Evolutionary conservation across 1,140 invertebrate species (phyloP).

Genomic region (Trichonephila inaurata): DNA sequence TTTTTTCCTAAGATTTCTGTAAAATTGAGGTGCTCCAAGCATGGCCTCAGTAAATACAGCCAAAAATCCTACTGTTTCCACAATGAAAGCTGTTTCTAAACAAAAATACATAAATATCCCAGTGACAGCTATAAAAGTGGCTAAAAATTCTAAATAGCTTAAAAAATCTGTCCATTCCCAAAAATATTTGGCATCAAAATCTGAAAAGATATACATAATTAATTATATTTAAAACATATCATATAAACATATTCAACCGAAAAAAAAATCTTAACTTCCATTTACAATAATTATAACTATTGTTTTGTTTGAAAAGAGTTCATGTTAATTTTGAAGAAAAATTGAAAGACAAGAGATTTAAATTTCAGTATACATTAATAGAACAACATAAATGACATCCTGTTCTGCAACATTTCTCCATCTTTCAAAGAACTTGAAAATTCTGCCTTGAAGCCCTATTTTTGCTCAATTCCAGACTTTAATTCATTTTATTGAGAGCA

Average conservation of each 20-base stretch:
- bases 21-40: slow-evolving; percentile 95
- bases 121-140: slow-evolving; percentile 90
- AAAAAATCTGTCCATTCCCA: slow-evolving; percentile 99
- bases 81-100: slow-evolving; percentile 89
- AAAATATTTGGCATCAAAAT: slow-evolving; percentile 94
- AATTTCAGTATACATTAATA: too few relatives aligned
- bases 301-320: too few relatives aligned
- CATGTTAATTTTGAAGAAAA: too few relatives aligned
- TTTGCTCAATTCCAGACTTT: too few relatives aligned
- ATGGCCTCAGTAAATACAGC: slow-evolving; percentile 98
- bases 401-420: too few relatives aligned
- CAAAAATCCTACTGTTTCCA: slow-evolving; percentile 94
- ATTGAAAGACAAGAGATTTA: too few relatives aligned
- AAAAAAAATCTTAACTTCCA: too few relatives aligned
- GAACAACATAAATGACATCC: too few relatives aligned
- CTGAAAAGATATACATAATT: slow-evolving; percentile 82
- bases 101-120: slow-evolving; percentile 94
- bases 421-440: too few relatives aligned
- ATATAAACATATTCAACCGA: too few relatives aligned
- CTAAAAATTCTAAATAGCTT: slow-evolving; percentile 96
- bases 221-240: neutral
- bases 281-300: neutral
- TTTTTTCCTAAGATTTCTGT: slow-evolving; percentile 92
- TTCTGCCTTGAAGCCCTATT: too few relatives aligned
- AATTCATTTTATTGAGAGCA: too few relatives aligned